A percentile compares a stretch with the other conserved stretches of the same genome.
These are phyloP conservation scores for Sylvilagus bachmani DNA, from an alignment of 2,113 vertebrate genomes.

Conservation along the genomic window DNA sequence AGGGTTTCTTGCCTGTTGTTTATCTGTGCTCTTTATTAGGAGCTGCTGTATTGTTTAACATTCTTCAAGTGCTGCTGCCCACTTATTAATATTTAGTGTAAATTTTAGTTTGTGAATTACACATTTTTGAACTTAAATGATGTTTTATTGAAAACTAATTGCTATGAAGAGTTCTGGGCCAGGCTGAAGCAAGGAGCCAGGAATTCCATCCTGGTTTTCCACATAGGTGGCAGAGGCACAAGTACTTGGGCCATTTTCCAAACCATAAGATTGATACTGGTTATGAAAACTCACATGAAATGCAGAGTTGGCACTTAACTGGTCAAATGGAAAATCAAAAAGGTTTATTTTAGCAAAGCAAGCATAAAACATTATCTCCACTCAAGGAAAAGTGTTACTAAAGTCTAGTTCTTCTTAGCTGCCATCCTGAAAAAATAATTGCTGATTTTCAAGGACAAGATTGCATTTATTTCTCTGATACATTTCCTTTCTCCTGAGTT, in stretches of 20 bases:
- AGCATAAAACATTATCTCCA: not conserved
- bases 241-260: too few relatives aligned
- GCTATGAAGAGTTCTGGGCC: not conserved
- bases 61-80: conserved; percentile 10
- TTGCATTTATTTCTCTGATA: conserved; percentile 36
- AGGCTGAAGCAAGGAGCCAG: not conserved
- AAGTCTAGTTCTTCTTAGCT: conserved; percentile 11
- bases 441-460: not conserved
- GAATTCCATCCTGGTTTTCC: too few relatives aligned
- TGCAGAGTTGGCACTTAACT: conserved; percentile 5
- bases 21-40: conserved; percentile 12
- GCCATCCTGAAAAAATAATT: conserved; percentile 43
- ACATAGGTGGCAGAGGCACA: too few relatives aligned
- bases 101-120: conserved; percentile 7
- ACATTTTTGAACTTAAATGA: conserved; percentile 40
- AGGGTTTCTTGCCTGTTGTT: not conserved
- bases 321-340: conserved; percentile 13
- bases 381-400: conserved; percentile 12
- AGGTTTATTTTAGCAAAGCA: too few relatives aligned
- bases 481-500: conserved; percentile 15
- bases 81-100: conserved; percentile 42
- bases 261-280: conserved; percentile 11
- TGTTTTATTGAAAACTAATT: conserved; percentile 50
- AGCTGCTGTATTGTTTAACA: not conserved
- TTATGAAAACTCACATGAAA: conserved; percentile 40